Conservation (phyloP, 2,888 invertebrate species). For the Alviniconcha strummeri region DNA sequence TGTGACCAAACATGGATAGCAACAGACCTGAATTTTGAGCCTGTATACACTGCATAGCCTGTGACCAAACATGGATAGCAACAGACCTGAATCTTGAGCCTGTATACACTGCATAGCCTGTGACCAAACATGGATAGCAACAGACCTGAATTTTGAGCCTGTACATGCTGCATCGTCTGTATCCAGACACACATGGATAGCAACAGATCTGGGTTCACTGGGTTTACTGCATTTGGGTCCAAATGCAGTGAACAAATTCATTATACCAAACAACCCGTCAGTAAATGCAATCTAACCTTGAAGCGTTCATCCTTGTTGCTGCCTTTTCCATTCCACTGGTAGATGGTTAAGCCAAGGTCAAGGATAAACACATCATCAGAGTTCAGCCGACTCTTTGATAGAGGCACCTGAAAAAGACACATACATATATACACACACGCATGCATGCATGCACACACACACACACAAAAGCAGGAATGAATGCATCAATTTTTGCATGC, state of each 20-base stretch:
- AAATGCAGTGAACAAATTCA: no score
- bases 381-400: conserved; percentile 47
- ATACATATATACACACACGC: neutral
- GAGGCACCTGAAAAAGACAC: conserved; percentile 38
- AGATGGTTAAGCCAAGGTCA: conserved; percentile 63
- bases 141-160: conserved; percentile 47
- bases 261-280: no score
- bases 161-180: conserved; percentile 64
- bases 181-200: neutral
- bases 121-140: neutral
- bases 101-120: no score
- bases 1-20: conserved; percentile 30
- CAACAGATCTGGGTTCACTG: conserved; percentile 51
- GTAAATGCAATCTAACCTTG: conserved; percentile 47
- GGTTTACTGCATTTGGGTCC: conserved; percentile 36
- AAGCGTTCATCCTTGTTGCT: conserved; percentile 69
- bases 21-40: conserved; percentile 55
- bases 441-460: neutral
- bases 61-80: neutral
- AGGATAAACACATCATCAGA: conserved; percentile 69
- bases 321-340: conserved; percentile 68
- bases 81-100: neutral
- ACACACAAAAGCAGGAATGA: neutral
- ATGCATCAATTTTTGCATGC: neutral
- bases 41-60: conserved; percentile 65